A percentile compares a stretch with the other conserved stretches of the same genome.
These are phyloP conservation scores for Hippocampus guttulatus DNA, from an alignment of 2,113 vertebrate species.

Conservation along the genomic window DNA sequence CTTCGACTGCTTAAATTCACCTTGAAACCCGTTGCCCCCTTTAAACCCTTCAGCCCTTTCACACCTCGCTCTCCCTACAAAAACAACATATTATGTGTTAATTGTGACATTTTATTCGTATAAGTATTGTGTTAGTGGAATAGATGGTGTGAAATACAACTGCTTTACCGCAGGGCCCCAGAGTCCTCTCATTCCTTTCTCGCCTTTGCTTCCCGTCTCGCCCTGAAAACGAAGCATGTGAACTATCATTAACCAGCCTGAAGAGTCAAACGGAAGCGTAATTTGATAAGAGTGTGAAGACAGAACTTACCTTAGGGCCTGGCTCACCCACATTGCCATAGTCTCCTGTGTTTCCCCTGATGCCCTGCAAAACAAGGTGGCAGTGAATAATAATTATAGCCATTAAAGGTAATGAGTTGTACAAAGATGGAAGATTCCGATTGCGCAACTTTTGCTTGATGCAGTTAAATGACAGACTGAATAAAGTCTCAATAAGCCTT, in stretches of 20 bases:
- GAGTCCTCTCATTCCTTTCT: constrained; percentile 70
- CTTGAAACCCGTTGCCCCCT: constrained; percentile 73
- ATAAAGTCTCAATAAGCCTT: background rate
- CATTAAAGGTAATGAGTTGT: background rate
- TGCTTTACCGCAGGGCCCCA: constrained; percentile 58
- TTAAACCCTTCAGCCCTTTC: constrained; percentile 74
- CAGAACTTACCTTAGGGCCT: constrained; percentile 58
- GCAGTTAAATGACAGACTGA: background rate
- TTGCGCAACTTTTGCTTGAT: background rate
- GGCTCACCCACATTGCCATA: constrained; percentile 64
- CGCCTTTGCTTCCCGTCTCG: constrained; percentile 63
- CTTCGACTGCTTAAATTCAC: constrained; percentile 41
- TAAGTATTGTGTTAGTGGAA: background rate
- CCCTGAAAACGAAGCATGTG: constrained; percentile 51
- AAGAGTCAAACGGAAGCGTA: constrained; percentile 10
- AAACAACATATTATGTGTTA: constrained; percentile 27
- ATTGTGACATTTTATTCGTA: constrained; percentile 5
- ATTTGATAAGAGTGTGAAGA: constrained; percentile 7
- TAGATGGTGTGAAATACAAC: constrained; percentile 2
- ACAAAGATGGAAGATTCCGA: background rate
- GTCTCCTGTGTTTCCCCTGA: constrained; percentile 54
- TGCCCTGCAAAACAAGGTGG: constrained; percentile 48
- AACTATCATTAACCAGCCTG: constrained; percentile 38
- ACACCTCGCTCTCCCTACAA: constrained; percentile 68
- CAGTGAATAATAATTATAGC: background rate